Conservation (phyloP, 2,888 invertebrate genomes). For the Tachina lurida region DNA sequence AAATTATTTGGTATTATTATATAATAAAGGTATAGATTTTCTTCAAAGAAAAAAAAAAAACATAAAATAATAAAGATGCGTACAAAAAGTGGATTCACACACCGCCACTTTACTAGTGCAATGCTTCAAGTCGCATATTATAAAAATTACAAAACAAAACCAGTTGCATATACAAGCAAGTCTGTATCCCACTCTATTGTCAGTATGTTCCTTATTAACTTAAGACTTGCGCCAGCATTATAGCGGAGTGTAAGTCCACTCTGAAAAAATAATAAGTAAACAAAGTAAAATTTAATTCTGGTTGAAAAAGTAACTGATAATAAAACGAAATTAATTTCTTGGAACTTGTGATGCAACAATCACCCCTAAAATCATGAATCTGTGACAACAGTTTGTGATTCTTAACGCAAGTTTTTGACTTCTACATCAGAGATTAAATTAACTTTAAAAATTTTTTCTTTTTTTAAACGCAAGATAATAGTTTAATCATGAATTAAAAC, state of each 20-base stretch:
- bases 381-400: neutral
- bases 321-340: constrained; percentile 1
- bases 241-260: too few relatives aligned
- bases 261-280: neutral
- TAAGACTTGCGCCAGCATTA: too few relatives aligned
- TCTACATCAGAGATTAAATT: too few relatives aligned
- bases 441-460: too few relatives aligned
- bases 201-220: too few relatives aligned
- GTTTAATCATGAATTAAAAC: too few relatives aligned
- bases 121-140: too few relatives aligned
- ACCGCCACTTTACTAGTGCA: too few relatives aligned
- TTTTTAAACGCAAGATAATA: too few relatives aligned
- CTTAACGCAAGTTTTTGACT: neutral
- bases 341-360: neutral
- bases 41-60: neutral
- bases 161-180: too few relatives aligned
- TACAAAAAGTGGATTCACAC: neutral
- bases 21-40: constrained; percentile 21
- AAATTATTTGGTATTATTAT: constrained; percentile 38
- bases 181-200: too few relatives aligned
- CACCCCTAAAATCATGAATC: neutral
- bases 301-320: constrained; percentile 10
- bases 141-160: too few relatives aligned
- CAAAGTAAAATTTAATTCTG: constrained; percentile 2
- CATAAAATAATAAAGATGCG: neutral